A percentile compares a stretch with the other conserved stretches of the same genome.
phyloP scores from a whole-genome alignment of 2,797 vertebrate genomes.

The Pangasius djambal region DNA sequence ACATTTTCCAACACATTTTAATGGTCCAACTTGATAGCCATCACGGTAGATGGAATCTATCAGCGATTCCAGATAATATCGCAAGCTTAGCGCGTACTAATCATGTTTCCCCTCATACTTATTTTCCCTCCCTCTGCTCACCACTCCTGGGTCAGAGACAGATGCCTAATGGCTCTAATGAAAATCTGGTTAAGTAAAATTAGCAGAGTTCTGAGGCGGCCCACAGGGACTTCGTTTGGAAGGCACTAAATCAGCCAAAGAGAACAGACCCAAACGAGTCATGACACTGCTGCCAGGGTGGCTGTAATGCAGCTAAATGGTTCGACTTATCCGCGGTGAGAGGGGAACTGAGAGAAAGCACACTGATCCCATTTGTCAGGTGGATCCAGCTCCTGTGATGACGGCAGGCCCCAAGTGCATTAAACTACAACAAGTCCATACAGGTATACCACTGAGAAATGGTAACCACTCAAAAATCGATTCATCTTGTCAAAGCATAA shows the following conservation, averaged over 20 bases:
- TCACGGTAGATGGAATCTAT: not conserved
- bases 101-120: constrained; percentile 7
- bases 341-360: constrained; percentile 33
- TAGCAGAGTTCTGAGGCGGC: constrained; percentile 14
- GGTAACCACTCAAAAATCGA: constrained; percentile 52
- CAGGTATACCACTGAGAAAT: constrained; percentile 48
- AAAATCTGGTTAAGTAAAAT: constrained; percentile 53
- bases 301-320: constrained; percentile 51
- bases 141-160: not conserved
- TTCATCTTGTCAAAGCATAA: constrained; percentile 54
- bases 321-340: constrained; percentile 40
- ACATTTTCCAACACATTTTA: not conserved
- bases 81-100: not conserved
- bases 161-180: constrained; percentile 44
- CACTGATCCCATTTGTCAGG: constrained; percentile 56
- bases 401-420: constrained; percentile 45
- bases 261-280: constrained; percentile 41
- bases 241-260: constrained; percentile 51
- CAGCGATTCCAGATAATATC: not conserved
- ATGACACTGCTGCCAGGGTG: constrained; percentile 39
- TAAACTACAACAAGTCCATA: constrained; percentile 47
- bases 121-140: not conserved
- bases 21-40: not conserved
- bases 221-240: constrained; percentile 22
- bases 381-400: constrained; percentile 51